Evolutionary conservation across 2,113 vertebrate species (phyloP).

Genomic region (Orthonyx spaldingii): DNA sequence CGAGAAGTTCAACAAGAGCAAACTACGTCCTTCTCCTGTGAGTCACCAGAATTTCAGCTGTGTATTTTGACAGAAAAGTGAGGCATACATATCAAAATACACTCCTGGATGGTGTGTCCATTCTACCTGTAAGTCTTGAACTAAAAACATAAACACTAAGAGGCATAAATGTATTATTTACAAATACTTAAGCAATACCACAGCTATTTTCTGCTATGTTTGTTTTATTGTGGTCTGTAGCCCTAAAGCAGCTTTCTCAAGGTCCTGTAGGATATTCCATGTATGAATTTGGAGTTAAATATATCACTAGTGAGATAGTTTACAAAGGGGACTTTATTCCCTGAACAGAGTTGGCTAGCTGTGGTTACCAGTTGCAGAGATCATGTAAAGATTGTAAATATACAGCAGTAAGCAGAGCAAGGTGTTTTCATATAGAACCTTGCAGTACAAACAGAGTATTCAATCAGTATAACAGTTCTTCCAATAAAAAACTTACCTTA

Average conservation of each 20-base stretch:
- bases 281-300: slow-evolving; percentile 75
- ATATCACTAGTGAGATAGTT: slow-evolving; percentile 72
- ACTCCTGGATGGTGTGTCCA: background rate
- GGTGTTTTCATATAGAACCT: background rate
- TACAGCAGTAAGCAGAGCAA: background rate
- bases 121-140: background rate
- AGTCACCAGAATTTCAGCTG: background rate
- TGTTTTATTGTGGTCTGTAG: slow-evolving; percentile 50
- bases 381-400: slow-evolving; percentile 69
- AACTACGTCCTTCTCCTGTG: background rate
- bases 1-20: background rate
- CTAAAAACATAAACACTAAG: background rate
- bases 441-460: background rate
- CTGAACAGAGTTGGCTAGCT: slow-evolving; percentile 71
- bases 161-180: background rate
- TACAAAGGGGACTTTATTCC: slow-evolving; percentile 78
- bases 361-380: slow-evolving; percentile 77
- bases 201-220: background rate
- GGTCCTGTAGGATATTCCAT: slow-evolving; percentile 73
- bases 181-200: background rate
- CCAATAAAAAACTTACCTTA: background rate
- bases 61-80: background rate
- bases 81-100: background rate
- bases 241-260: slow-evolving; percentile 51
- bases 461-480: background rate